Evolutionary conservation across 2,113 vertebrate species (phyloP).

Genomic region (Antigone vipio): DNA sequence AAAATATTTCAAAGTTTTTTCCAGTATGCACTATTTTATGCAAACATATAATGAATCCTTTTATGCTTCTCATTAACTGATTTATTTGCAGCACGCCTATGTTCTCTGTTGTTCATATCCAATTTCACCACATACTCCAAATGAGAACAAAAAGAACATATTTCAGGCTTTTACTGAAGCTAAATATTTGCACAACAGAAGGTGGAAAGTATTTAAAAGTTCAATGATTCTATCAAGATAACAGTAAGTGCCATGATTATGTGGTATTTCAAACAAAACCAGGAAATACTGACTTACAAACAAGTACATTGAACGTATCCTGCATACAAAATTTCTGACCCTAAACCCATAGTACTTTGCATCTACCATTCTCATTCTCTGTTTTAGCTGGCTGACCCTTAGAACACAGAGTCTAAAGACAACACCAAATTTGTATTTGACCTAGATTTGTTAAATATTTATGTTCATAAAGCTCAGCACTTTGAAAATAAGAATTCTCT

Average conservation of each 20-base stretch:
- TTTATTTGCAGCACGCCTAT: not conserved
- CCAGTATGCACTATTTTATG: not conserved
- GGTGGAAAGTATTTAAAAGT: not conserved
- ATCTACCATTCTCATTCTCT: not conserved
- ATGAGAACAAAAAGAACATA: not conserved
- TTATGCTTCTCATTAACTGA: not conserved
- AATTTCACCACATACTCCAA: not conserved
- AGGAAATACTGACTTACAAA: not conserved
- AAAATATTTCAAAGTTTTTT: not conserved
- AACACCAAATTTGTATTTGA: not conserved
- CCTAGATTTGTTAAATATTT: not conserved
- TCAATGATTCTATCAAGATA: not conserved
- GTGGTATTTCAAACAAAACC: not conserved
- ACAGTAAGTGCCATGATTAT: not conserved
- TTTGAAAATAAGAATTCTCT: constrained; percentile 39
- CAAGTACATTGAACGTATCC: not conserved
- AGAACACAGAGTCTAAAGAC: not conserved
- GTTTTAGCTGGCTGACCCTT: not conserved
- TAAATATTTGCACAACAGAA: not conserved
- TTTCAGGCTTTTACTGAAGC: not conserved
- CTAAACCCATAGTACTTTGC: not conserved
- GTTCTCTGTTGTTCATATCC: not conserved
- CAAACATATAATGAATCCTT: not conserved
- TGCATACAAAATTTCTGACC: not conserved
- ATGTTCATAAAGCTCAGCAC: not conserved